Conservation (phyloP, 2,797 vertebrate species). For the Neosalanx taihuensis region DNA sequence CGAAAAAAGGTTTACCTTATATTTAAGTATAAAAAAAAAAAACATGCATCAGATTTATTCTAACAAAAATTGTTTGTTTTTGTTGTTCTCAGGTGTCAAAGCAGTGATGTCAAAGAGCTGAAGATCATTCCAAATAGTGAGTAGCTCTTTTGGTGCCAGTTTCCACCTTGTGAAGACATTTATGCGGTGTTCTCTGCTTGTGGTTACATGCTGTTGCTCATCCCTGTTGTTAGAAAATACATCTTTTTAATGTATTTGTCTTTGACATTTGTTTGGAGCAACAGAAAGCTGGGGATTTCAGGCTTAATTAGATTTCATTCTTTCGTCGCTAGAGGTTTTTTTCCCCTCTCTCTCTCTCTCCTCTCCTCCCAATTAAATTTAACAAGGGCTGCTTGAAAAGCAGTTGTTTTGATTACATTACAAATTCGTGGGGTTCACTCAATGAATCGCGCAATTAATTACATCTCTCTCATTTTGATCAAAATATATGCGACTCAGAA, state of each 20-base stretch:
- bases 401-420: slow-evolving; percentile 77
- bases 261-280: slow-evolving; percentile 31
- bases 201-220: neutral
- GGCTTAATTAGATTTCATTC: slow-evolving; percentile 73
- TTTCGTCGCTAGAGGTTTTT: slow-evolving; percentile 63
- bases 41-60: neutral
- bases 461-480: slow-evolving; percentile 69
- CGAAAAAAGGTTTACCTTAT: too few relatives aligned
- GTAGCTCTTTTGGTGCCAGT: slow-evolving; percentile 52
- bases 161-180: too few relatives aligned
- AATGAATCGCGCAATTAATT: slow-evolving; percentile 75
- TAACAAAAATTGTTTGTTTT: slow-evolving; percentile 31
- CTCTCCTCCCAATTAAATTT: slow-evolving; percentile 70
- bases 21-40: neutral
- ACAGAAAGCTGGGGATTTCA: slow-evolving; percentile 63
- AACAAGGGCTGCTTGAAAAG: slow-evolving; percentile 75
- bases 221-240: neutral
- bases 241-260: slow-evolving; percentile 38
- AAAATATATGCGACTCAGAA: slow-evolving; percentile 64
- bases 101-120: slow-evolving; percentile 76
- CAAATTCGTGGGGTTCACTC: slow-evolving; percentile 72
- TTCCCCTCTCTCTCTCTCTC: slow-evolving; percentile 14
- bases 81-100: slow-evolving; percentile 53
- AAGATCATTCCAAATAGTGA: slow-evolving; percentile 74
- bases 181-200: slow-evolving; percentile 58